Conservation (phyloP, 2,888 invertebrate species). For the Leptarthrus brevirostris region DNA sequence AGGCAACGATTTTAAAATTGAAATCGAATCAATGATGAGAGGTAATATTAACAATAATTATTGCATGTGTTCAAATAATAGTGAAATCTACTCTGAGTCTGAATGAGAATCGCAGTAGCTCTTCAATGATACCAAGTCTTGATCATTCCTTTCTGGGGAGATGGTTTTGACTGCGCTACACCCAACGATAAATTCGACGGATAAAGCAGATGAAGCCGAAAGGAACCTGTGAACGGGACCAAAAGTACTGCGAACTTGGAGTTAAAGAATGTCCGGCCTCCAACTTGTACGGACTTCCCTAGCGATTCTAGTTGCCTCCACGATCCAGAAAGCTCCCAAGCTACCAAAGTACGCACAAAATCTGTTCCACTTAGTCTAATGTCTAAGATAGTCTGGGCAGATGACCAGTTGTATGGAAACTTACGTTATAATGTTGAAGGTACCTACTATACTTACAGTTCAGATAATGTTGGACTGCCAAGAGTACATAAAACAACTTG, state of each 20-base stretch:
- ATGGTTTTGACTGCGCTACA: constrained; percentile 70
- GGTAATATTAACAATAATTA: constrained; percentile 48
- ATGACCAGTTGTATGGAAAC: constrained; percentile 62
- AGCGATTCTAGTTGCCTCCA: constrained; percentile 71
- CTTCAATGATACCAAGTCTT: constrained; percentile 43
- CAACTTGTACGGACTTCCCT: constrained; percentile 80
- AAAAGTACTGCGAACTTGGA: constrained; percentile 76
- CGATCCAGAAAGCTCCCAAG: constrained; percentile 60
- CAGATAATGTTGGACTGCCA: constrained; percentile 88
- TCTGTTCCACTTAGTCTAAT: constrained; percentile 78
- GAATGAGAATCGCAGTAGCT: constrained; percentile 63
- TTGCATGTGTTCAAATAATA: constrained; percentile 44
- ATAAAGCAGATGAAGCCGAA: constrained; percentile 82
- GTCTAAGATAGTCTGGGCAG: constrained; percentile 77
- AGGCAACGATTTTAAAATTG: too few relatives aligned
- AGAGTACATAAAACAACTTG: constrained; percentile 87
- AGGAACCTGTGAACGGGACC: constrained; percentile 71
- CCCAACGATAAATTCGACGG: constrained; percentile 76
- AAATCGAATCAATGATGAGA: constrained; percentile 61
- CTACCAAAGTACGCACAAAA: constrained; percentile 72
- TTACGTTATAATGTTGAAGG: constrained; percentile 75
- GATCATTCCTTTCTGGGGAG: constrained; percentile 56
- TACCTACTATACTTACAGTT: constrained; percentile 71
- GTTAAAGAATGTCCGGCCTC: constrained; percentile 80
- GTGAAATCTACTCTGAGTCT: constrained; percentile 61